Evolutionary conservation across 2,113 vertebrate species (phyloP).

Genomic region (Cheilinus undulatus): DNA sequence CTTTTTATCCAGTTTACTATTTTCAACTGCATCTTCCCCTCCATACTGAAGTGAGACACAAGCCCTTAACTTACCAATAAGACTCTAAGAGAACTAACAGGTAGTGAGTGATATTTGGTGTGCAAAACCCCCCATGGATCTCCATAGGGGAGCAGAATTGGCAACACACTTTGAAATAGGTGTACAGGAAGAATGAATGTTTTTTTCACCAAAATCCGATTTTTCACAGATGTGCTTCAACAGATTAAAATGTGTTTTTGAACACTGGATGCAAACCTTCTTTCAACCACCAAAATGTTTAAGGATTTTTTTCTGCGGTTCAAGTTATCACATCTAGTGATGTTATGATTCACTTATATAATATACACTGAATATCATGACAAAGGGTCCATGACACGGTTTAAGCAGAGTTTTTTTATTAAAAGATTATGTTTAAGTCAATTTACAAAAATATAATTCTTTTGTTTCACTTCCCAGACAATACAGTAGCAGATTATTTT

Average conservation of each 20-base stretch:
- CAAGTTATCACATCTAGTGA: no score
- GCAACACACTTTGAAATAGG: conserved; percentile 16
- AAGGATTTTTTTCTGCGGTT: no score
- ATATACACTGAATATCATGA: no score
- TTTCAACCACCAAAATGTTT: no score
- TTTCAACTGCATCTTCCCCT: conserved; percentile 31
- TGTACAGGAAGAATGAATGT: not conserved
- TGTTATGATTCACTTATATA: no score
- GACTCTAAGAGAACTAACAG: conserved; percentile 34
- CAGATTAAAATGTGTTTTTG: not conserved
- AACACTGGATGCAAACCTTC: not conserved
- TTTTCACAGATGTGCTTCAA: conserved; percentile 16
- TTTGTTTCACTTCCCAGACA: no score
- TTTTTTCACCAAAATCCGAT: conserved; percentile 5
- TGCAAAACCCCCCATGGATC: conserved; percentile 35
- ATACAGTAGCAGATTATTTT: no score
- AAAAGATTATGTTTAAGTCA: no score
- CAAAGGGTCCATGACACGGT: no score
- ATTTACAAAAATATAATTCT: no score
- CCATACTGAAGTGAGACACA: not conserved
- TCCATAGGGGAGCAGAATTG: conserved; percentile 34
- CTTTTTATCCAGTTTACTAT: conserved; percentile 14
- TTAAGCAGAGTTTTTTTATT: no score
- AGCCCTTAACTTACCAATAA: not conserved
- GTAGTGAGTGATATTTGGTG: conserved; percentile 14